Conservation (phyloP, 2,113 vertebrate species). For the Chloroceryle aenea region DNA sequence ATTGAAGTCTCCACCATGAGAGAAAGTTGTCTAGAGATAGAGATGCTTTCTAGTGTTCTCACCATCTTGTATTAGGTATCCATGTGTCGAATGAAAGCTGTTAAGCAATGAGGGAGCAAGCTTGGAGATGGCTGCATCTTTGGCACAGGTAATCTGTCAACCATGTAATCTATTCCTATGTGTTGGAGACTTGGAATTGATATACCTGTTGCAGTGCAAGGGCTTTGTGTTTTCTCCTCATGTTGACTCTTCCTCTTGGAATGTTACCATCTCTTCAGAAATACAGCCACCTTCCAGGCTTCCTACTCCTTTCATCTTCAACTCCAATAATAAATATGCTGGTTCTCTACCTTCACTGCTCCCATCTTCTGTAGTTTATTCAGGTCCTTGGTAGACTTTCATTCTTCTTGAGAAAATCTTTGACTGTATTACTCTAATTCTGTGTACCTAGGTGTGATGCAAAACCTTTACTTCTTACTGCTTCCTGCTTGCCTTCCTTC, state of each 20-base stretch:
- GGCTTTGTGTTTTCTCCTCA: background rate
- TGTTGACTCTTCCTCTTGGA: background rate
- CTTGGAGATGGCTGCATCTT: background rate
- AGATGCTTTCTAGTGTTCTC: background rate
- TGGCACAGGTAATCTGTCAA: background rate
- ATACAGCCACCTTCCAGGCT: background rate
- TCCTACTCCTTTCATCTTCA: background rate
- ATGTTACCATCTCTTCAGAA: background rate
- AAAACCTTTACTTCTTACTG: background rate
- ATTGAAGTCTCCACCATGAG: background rate
- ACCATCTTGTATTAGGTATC: background rate
- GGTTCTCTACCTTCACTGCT: background rate
- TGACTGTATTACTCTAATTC: background rate
- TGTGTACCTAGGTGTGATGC: background rate
- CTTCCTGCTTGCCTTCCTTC: background rate
- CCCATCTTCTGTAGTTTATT: background rate
- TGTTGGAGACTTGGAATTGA: background rate
- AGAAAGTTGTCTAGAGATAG: background rate
- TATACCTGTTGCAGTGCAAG: background rate
- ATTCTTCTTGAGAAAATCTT: background rate
- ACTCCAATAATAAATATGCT: background rate
- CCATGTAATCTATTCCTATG: background rate
- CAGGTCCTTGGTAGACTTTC: background rate
- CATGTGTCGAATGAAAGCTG: background rate
- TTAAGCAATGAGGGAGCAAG: background rate